These are phyloP conservation scores for Craniophora ligustri DNA, from an alignment of 2,888 invertebrate species.

Conservation along the genomic window DNA sequence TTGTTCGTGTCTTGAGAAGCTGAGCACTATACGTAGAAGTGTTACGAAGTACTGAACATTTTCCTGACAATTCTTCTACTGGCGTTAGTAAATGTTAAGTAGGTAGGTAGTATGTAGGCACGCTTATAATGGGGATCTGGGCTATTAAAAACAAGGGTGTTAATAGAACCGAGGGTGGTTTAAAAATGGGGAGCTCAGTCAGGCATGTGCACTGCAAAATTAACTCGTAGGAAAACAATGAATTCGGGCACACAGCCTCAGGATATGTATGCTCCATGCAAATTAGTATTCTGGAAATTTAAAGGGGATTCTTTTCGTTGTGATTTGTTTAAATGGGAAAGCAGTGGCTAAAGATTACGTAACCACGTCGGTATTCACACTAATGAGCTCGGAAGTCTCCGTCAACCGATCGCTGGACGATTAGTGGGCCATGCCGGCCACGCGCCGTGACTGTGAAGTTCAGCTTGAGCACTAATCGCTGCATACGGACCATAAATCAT, in stretches of 20 bases:
- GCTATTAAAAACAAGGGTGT: slow-evolving; percentile 51
- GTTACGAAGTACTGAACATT: slow-evolving; percentile 19
- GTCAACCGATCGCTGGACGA: slow-evolving; percentile 31
- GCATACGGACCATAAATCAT: slow-evolving; percentile 33
- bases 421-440: slow-evolving; percentile 36
- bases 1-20: slow-evolving; percentile 59
- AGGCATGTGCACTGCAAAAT: slow-evolving; percentile 61
- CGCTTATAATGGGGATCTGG: slow-evolving; percentile 23
- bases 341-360: slow-evolving; percentile 33
- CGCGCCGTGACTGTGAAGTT: slow-evolving; percentile 22
- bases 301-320: slow-evolving; percentile 28
- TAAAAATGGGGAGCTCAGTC: slow-evolving; percentile 51
- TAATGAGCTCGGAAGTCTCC: slow-evolving; percentile 47
- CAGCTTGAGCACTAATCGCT: slow-evolving; percentile 31
- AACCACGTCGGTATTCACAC: slow-evolving; percentile 30
- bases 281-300: slow-evolving; percentile 45
- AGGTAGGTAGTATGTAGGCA: slow-evolving; percentile 8
- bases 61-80: slow-evolving; percentile 12
- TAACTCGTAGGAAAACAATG: slow-evolving; percentile 60
- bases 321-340: slow-evolving; percentile 8
- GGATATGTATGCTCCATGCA: slow-evolving; percentile 24
- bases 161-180: slow-evolving; percentile 43
- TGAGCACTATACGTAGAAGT: slow-evolving; percentile 32
- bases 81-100: not conserved
- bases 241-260: slow-evolving; percentile 48